Evolutionary conservation across 2,797 vertebrate genomes (phyloP).

Genomic region (Sebastes dallii): DNA sequence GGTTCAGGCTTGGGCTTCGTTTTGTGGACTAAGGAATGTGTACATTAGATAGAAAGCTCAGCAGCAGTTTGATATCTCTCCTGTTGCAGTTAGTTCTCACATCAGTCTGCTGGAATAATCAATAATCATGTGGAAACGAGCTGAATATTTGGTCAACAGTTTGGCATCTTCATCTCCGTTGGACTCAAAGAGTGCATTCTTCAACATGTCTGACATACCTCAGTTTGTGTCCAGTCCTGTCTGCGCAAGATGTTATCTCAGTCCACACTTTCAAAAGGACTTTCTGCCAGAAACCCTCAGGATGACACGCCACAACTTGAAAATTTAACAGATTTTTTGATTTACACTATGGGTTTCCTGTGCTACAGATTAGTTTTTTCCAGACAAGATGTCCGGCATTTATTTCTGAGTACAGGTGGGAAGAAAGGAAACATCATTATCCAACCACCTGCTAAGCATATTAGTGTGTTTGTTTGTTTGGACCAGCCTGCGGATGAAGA

Average conservation of each 20-base stretch:
- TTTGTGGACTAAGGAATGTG: background rate
- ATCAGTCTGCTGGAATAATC: constrained; percentile 12
- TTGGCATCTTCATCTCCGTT: constrained; percentile 11
- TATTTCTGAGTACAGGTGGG: background rate
- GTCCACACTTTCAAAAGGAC: background rate
- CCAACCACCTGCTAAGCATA: constrained; percentile 6
- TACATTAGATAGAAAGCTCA: background rate
- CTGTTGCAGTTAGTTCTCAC: background rate
- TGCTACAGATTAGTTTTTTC: background rate
- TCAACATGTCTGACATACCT: constrained; percentile 45
- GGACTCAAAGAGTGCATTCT: constrained; percentile 35
- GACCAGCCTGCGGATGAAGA: constrained; percentile 13
- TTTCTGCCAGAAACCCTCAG: background rate
- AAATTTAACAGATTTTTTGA: background rate
- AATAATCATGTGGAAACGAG: background rate
- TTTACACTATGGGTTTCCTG: background rate
- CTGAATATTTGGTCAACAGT: background rate
- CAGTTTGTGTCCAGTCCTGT: constrained; percentile 46
- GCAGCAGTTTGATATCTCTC: background rate
- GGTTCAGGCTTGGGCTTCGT: background rate
- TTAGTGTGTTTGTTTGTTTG: constrained; percentile 13
- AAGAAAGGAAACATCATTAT: constrained; percentile 13
- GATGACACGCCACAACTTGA: background rate
- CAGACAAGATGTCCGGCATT: background rate
- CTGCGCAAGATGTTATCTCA: constrained; percentile 42